These are phyloP conservation scores for Phoenoteleia sp. DNA, from an alignment of 2,888 invertebrate species.

Conservation along the genomic window DNA sequence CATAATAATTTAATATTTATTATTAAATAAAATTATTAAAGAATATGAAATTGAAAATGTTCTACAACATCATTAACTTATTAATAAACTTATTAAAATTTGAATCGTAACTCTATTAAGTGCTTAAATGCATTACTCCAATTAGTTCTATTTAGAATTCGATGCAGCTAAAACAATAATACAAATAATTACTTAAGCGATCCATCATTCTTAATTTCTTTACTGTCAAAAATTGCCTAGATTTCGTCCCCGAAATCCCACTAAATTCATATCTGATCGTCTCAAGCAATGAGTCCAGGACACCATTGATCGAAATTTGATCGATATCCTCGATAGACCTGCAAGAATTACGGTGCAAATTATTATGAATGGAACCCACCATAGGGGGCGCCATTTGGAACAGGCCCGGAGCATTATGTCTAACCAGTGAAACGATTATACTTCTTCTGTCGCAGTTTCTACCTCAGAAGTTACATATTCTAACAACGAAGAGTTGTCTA, in stretches of 20 bases:
- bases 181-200: too few species aligned
- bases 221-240: neutral
- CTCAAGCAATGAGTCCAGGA: neutral
- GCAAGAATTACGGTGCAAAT: conserved; percentile 70
- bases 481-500: conserved; percentile 59
- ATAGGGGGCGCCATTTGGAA: conserved; percentile 39
- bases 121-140: too few species aligned
- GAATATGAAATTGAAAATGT: too few species aligned
- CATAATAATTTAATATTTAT: too few species aligned
- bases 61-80: too few species aligned
- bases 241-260: neutral
- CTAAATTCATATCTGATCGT: neutral
- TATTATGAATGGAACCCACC: conserved; percentile 52
- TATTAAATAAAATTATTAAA: too few species aligned
- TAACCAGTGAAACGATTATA: conserved; percentile 65
- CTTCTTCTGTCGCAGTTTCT: conserved; percentile 53
- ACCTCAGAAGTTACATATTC: conserved; percentile 56
- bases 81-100: too few species aligned
- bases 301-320: conserved; percentile 42
- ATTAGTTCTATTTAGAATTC: too few species aligned
- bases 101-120: too few species aligned
- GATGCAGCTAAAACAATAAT: too few species aligned
- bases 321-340: conserved; percentile 34
- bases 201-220: too few species aligned
- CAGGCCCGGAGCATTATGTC: conserved; percentile 40